A percentile compares a stretch with the other conserved stretches of the same genome.
Evolutionary conservation across 2,113 vertebrate genomes (phyloP).

Genomic region (Leiothrix lutea): DNA sequence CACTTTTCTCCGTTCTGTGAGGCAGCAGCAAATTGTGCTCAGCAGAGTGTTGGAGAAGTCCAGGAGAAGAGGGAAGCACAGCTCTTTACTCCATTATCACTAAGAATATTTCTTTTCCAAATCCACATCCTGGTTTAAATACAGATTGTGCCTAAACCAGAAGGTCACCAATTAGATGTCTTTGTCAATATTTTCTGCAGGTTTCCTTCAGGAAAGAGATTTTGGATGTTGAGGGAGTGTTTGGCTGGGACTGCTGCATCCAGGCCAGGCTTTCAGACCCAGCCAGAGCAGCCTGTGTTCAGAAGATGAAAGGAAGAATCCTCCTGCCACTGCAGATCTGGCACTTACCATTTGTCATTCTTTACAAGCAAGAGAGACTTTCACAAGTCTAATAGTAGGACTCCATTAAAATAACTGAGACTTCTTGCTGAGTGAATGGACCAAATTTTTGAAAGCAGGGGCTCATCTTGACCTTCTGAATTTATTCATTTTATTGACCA

Average conservation of each 20-base stretch:
- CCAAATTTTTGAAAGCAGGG: neutral
- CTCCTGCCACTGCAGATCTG: neutral
- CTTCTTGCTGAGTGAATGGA: neutral
- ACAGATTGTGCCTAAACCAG: neutral
- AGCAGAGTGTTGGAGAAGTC: neutral
- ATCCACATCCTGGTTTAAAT: neutral
- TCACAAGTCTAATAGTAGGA: neutral
- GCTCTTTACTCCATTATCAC: neutral
- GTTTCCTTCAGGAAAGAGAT: neutral
- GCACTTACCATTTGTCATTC: neutral
- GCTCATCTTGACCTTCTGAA: neutral
- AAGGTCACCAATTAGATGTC: neutral
- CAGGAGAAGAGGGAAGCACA: neutral
- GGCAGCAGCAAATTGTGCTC: neutral
- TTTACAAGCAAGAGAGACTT: neutral
- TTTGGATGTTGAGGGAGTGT: neutral
- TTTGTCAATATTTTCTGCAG: neutral
- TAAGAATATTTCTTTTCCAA: neutral
- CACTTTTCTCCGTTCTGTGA: neutral
- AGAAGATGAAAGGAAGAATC: neutral
- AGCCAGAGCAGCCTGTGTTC: neutral
- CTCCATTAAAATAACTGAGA: neutral
- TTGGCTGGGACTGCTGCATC: neutral
- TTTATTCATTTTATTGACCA: fast-evolving
- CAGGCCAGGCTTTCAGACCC: neutral